Base-by-base conservation (phyloP, 2,888 invertebrate genomes). In the Pyrrhosoma nymphula region DNA sequence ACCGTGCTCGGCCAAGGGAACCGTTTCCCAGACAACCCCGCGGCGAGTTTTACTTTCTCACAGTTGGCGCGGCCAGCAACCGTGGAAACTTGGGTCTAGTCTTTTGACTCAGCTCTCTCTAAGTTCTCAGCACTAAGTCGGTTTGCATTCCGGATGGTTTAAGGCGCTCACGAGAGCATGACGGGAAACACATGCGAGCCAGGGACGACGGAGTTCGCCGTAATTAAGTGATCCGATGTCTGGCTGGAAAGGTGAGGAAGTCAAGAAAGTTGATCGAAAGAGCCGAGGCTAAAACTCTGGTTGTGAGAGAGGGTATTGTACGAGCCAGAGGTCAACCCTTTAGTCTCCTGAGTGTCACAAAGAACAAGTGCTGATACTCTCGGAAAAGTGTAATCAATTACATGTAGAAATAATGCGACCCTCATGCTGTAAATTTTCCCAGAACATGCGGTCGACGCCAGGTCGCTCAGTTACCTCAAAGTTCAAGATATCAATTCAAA, bases 11-110 rank as follows among this genome's bases (percentile, higher is more conserved):
- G 60, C 20, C 60, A 60, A 14, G 20, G 20, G 60, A 60, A 26
- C 69, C 69, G 69, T 69, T 69, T 69, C 69, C 69, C 69, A 69
- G 69, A 26, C 69, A n/a, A 14, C 16, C 69, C 69, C 69, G 26
- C 12, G 69, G 2, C 26, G 69, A 69, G 69, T 69, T 69, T 69
- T 69, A 69, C 69, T 69, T 69, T 69, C 69, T 69, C 69, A 69
- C 69, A 69, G 69, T 69, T 26, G 69, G 69, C 69, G 69, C 69
- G 69, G 69, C 26, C 69, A 69, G 69, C 69, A 69, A 69, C 69
- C 69, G 69, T 69, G 69, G 69, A 69, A 26, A 26, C 26, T 69
- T 26, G 69, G 69, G 69, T 26, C n/a, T n/a, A 26, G 10, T 4
- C n/a, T n/a, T 69, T 69, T 69, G 3, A 23, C 12, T 18, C 69